phyloP scores from a whole-genome alignment of 2,797 vertebrate genomes.

The Hoplostethus mediterraneus region DNA sequence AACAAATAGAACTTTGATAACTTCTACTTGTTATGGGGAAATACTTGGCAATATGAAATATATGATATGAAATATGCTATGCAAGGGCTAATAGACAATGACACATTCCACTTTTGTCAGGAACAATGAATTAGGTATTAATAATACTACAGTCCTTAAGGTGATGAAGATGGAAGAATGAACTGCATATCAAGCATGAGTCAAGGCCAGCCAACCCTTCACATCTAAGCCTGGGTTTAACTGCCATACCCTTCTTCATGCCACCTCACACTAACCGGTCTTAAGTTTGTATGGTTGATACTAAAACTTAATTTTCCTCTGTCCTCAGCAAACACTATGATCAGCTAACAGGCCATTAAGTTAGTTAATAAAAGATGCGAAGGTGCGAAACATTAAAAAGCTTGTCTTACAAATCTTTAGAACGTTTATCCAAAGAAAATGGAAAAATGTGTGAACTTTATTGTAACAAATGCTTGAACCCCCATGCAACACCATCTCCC shows the following conservation, averaged over 20 bases:
- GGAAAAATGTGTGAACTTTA: neutral
- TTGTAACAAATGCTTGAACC: conserved; percentile 23
- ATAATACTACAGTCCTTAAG: no score
- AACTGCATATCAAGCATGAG: conserved; percentile 25
- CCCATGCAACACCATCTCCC: neutral
- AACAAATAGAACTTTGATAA: no score
- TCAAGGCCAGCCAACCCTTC: conserved; percentile 41
- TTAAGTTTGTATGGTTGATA: neutral
- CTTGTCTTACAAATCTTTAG: conserved; percentile 2
- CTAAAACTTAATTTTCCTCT: conserved; percentile 2
- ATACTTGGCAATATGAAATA: no score
- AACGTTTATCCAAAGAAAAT: conserved; percentile 24
- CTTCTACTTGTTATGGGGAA: no score
- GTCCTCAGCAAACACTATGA: neutral
- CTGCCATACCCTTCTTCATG: conserved; percentile 22
- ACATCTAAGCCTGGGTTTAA: conserved; percentile 6
- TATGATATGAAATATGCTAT: no score
- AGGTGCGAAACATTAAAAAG: neutral
- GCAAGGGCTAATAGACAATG: no score
- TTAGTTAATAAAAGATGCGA: no score
- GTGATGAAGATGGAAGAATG: no score
- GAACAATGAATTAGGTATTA: no score
- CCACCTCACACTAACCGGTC: neutral
- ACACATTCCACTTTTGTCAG: no score
- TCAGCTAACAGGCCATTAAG: neutral